Conservation (phyloP, 2,113 vertebrate species). For the Esox niger region DNA sequence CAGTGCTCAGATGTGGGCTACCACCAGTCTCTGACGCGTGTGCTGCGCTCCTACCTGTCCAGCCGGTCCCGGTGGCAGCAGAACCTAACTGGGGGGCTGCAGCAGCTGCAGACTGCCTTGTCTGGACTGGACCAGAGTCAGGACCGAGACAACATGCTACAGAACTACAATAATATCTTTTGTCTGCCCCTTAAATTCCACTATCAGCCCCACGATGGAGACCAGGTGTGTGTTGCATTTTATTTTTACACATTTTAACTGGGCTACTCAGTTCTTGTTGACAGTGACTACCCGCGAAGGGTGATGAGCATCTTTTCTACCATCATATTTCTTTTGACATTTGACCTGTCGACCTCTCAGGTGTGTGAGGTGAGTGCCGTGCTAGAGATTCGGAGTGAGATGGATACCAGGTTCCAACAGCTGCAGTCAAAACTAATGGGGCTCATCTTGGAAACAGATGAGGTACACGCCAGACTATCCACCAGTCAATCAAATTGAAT, state of each 20-base stretch:
- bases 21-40: constrained; percentile 75
- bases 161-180: constrained; percentile 76
- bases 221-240: constrained; percentile 73
- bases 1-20: constrained; percentile 85
- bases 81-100: constrained; percentile 72
- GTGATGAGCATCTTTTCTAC: constrained; percentile 1
- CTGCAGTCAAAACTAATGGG: constrained; percentile 75
- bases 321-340: not conserved
- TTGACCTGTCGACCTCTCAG: constrained; percentile 47
- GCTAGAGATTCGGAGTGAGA: constrained; percentile 74
- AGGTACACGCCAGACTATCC: constrained; percentile 47
- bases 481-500: not conserved
- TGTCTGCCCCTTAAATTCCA: constrained; percentile 78
- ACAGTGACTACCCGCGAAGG: too few species aligned
- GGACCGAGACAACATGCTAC: constrained; percentile 79
- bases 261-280: too few species aligned
- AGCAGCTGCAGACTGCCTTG: constrained; percentile 70
- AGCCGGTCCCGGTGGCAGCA: constrained; percentile 67
- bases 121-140: constrained; percentile 73
- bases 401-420: constrained; percentile 79
- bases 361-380: constrained; percentile 77
- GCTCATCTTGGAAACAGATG: constrained; percentile 72
- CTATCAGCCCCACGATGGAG: constrained; percentile 84
- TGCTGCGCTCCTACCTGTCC: constrained; percentile 73
- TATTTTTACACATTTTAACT: too few species aligned